Evolutionary conservation across 1,140 invertebrate genomes (phyloP).

Genomic region (Drosophila jambulina): DNA sequence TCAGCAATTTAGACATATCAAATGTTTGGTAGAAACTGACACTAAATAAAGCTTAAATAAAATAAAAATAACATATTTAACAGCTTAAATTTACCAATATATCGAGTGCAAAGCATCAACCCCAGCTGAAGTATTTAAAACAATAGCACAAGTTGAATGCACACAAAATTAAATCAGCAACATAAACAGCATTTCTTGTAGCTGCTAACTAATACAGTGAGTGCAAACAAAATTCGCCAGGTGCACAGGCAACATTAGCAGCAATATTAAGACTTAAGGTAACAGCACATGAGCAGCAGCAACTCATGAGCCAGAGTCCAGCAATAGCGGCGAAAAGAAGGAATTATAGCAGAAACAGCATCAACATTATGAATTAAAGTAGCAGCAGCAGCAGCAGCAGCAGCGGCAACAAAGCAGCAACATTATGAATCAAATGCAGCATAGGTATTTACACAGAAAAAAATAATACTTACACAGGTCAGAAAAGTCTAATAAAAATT

Average conservation of each 20-base stretch:
- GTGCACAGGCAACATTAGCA: constrained; percentile 28
- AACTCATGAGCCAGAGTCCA: constrained; percentile 4
- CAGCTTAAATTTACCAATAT: neutral
- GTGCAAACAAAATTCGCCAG: constrained; percentile 20
- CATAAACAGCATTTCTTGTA: constrained; percentile 3
- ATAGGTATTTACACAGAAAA: constrained; percentile 14
- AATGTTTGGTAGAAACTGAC: too few species aligned
- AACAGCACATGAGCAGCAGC: constrained; percentile 11
- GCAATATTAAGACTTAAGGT: constrained; percentile 35
- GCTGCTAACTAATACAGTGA: neutral
- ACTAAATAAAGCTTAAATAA: too few species aligned
- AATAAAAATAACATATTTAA: neutral
- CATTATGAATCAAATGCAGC: constrained; percentile 37
- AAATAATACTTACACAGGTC: neutral
- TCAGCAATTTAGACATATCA: neutral
- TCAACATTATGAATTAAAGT: constrained; percentile 26
- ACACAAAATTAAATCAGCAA: constrained; percentile 17
- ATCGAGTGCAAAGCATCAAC: neutral
- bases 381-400: constrained; percentile 3
- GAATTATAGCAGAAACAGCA: constrained; percentile 6
- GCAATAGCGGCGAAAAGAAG: constrained; percentile 10
- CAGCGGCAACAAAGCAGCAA: constrained; percentile 22
- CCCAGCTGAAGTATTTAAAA: neutral
- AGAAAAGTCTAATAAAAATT: neutral
- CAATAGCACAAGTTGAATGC: neutral